Evolutionary conservation across 2,797 vertebrate species (phyloP).

Genomic region (Buceros bicornis): DNA sequence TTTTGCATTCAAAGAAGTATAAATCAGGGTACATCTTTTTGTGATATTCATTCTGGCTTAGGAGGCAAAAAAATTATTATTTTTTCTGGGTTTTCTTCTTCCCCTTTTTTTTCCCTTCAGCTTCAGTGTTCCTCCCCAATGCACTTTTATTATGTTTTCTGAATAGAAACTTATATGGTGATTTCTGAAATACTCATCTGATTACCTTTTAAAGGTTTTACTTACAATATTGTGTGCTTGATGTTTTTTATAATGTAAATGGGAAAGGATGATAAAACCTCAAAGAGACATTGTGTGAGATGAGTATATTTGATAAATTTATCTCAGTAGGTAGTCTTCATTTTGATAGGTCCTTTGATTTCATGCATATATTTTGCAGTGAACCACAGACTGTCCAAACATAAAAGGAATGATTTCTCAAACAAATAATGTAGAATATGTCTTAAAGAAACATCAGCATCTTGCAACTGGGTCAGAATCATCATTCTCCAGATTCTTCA

Average conservation of each 20-base stretch:
- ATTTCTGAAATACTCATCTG: slow-evolving; percentile 13
- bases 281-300: slow-evolving; percentile 12
- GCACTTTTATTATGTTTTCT: not conserved
- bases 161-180: slow-evolving; percentile 1
- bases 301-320: slow-evolving; percentile 48
- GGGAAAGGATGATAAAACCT: slow-evolving; percentile 42
- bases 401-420: not conserved
- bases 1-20: not conserved
- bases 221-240: not conserved
- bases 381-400: not conserved
- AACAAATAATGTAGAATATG: not conserved
- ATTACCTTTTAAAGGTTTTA: slow-evolving; percentile 45
- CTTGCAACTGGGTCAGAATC: not conserved
- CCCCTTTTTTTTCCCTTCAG: not conserved
- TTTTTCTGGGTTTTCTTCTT: not conserved
- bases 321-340: not conserved
- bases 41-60: not conserved
- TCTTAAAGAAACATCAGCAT: slow-evolving; percentile 5
- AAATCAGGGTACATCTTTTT: not conserved
- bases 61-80: not conserved
- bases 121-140: not conserved
- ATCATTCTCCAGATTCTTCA: not conserved
- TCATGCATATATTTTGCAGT: not conserved
- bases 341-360: slow-evolving; percentile 61
- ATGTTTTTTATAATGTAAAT: slow-evolving; percentile 58